Base-by-base conservation (phyloP, 2,888 invertebrate genomes). In the Acleris laterana region DNA sequence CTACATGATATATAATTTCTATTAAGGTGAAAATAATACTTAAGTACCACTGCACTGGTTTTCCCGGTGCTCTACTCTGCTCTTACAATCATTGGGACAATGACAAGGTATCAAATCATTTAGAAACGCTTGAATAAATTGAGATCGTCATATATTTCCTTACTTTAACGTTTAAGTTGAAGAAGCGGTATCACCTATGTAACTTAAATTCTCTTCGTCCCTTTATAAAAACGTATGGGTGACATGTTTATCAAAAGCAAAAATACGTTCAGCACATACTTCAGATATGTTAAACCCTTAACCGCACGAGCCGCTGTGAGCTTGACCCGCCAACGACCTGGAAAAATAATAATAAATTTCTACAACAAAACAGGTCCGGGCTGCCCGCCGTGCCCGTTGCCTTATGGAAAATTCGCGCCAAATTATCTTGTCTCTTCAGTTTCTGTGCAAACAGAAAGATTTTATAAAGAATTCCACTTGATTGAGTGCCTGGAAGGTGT, bases 331-430 rank as follows among this genome's bases (percentile, higher is more conserved):
- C 53, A 53, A 20, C 49, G 64, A 64, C 53, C 59, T 64, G 59
- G 64, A 64, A 64, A 62, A 64, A 63, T 44, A 61, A 50, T 16
- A 51, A 32, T 50, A 42, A 7, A 20, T 28, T 58, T 50, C 22
- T 48, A 32, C n/a, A n/a, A n/a, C n/a, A n/a, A n/a, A n/a, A 66
- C 66, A 66, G 66, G 66, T 66, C 66, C 61, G 19, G 11, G 58
- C 48, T 19, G 25, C 57, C 25, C 44, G 46, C 11, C 9, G 32
- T 22, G 46, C 19, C 51, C 51, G 50, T 9, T 32, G 32, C 44
- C 49, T 42, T 50, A 28, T 46, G 46, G 51, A 61, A 56, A 56
- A 48, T 61, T 66, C 25, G 19, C 56, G 19, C 56, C 50, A 46
- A 66, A 61, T 56, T 61, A 65, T 51, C 25, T 58, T 19, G 17